phyloP scores from a whole-genome alignment of 2,113 vertebrate species.

The Arvicanthis niloticus region DNA sequence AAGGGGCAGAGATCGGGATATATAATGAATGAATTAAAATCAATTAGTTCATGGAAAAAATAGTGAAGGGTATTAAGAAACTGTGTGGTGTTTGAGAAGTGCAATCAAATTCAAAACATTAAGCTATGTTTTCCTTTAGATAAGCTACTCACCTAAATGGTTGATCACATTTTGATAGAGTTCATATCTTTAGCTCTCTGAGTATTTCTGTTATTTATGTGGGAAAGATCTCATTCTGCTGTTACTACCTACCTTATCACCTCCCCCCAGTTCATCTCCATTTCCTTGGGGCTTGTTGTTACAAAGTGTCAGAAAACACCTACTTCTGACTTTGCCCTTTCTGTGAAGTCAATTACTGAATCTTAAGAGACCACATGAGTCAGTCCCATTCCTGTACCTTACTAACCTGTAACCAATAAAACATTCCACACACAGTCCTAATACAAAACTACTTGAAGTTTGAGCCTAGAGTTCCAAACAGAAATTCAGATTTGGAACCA shows the following conservation, averaged over 20 bases:
- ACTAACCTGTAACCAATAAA: neutral
- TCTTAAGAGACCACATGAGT: neutral
- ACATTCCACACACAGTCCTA: neutral
- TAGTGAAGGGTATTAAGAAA: neutral
- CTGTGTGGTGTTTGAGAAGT: neutral
- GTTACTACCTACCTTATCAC: neutral
- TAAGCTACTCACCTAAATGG: neutral
- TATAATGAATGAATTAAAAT: too few species aligned
- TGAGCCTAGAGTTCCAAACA: neutral
- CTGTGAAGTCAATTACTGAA: neutral
- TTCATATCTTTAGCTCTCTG: neutral
- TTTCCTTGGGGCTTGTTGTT: neutral
- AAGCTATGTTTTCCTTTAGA: neutral
- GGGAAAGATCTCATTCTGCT: neutral
- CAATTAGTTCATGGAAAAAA: neutral
- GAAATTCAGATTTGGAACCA: neutral
- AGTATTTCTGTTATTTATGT: neutral
- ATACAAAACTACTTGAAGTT: neutral
- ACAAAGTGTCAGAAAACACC: neutral
- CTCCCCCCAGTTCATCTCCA: neutral
- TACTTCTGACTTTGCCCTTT: neutral
- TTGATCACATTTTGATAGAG: neutral
- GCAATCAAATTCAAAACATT: neutral
- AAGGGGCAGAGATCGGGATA: too few species aligned
- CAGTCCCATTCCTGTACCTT: neutral